Conservation (phyloP, 1,140 invertebrate species). For the Trypoxylus dichotomus region DNA sequence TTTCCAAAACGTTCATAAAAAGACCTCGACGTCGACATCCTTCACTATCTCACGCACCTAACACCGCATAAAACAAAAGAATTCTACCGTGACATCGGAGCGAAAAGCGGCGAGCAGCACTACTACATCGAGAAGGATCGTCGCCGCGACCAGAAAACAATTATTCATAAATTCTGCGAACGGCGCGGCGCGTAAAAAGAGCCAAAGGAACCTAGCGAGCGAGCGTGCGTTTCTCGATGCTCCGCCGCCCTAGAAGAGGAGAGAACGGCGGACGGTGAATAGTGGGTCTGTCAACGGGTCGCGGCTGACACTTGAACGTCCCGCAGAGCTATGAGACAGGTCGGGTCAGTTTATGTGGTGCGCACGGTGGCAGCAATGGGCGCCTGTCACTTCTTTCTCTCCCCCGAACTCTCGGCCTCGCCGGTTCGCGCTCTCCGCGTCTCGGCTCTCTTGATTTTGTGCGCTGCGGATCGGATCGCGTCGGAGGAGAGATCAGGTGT, state of each 20-base stretch:
- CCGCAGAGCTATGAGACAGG: slow-evolving; percentile 31
- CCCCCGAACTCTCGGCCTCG: too few relatives aligned
- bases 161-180: slow-evolving; percentile 31
- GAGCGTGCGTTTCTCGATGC: neutral
- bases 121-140: too few relatives aligned
- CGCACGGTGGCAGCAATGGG: slow-evolving; percentile 29
- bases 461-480: neutral
- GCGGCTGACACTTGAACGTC: slow-evolving; percentile 29
- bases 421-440: neutral
- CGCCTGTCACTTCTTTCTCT: slow-evolving; percentile 26
- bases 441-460: neutral
- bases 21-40: too few relatives aligned
- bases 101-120: neutral
- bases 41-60: too few relatives aligned
- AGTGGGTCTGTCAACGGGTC: slow-evolving; percentile 24
- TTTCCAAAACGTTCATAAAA: too few relatives aligned
- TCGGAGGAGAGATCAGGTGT: neutral
- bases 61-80: too few relatives aligned
- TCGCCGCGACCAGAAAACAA: neutral
- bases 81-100: neutral
- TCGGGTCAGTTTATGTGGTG: slow-evolving; percentile 29
- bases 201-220: neutral
- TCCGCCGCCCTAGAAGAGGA: neutral
- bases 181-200: neutral
- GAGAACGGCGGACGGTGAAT: slow-evolving; percentile 12